phyloP scores from a whole-genome alignment of 1,140 invertebrate genomes.

The Eupeodes corollae region DNA sequence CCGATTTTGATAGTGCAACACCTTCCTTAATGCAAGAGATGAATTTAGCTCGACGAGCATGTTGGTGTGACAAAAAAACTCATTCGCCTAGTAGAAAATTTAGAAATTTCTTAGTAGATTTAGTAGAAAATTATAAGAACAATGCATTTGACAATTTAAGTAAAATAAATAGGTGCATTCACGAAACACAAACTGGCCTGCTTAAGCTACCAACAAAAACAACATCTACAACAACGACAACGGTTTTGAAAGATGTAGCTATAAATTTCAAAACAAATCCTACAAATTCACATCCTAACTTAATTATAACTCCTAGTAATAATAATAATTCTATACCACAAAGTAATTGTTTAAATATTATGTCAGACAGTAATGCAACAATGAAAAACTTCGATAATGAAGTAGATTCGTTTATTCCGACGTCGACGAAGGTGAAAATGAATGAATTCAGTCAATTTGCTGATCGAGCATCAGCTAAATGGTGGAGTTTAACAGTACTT shows the following conservation, averaged over 20 bases:
- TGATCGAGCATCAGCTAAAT: too few species aligned
- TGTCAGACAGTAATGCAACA: too few species aligned
- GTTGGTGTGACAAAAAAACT: constrained; percentile 15
- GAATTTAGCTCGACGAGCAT: constrained; percentile 30
- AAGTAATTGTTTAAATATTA: too few species aligned
- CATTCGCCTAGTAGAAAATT: not conserved
- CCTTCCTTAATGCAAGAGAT: constrained; percentile 29
- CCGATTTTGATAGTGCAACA: constrained; percentile 26
- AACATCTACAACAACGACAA: constrained; percentile 1
- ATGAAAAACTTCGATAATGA: too few species aligned
- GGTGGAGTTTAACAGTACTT: too few species aligned
- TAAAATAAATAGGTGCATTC: not conserved
- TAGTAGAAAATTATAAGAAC: not conserved
- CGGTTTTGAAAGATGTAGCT: constrained; percentile 12
- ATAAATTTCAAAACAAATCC: constrained; percentile 7
- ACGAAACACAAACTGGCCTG: too few species aligned
- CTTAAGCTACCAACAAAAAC: too few species aligned
- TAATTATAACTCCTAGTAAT: not conserved
- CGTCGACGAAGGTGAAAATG: too few species aligned
- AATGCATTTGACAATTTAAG: not conserved
- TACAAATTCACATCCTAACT: not conserved
- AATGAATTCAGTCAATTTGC: too few species aligned
- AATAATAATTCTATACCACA: not conserved
- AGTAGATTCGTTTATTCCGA: too few species aligned
- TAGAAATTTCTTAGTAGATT: not conserved